Base-by-base conservation (phyloP, 2,113 vertebrate genomes). In the Corvus cornix region DNA sequence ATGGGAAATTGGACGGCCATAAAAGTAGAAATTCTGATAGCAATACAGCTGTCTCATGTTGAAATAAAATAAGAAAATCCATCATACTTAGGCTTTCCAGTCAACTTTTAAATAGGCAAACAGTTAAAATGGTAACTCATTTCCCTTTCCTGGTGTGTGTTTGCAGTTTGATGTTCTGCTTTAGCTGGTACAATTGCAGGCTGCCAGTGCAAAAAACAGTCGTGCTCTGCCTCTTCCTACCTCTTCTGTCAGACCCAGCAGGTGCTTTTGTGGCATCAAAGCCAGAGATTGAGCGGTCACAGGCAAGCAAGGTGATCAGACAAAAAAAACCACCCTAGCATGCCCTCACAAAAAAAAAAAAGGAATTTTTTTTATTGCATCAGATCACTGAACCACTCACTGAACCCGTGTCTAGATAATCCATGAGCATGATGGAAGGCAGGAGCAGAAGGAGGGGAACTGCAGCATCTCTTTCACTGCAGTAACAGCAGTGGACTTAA, bases 271-370 rank as follows among this genome's bases (percentile, higher is more conserved):
- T 35, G 31, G 7, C 70, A 68, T 43, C 48, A 62, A 53, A 88
- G 9, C 4, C 35, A 72, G 39, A 41, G 33, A 39, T 0, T 55
- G 33, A 84, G 43, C n/a, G n/a, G 60, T n/a, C 1, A 2, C 39
- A 59, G 33, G 17, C 41, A 51, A 78, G 48, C 52, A 67, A 78
- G 7, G 9, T 23, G 60, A 62, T 74, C 48, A 87, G 35, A 52
- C 8, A 31, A 73, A 69, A 88, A 51, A n/a, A 63, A 0, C 17
- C 16, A 0, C 10, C 0, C 5, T 19, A 77, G 13, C 30, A 20
- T 28, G 2, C 2, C 3, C 1, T 39, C 39, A 33, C 24, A 10
- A 23, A 48, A 41, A 70, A 28, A 28, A 31, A 64, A 58, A 13
- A 41, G 4, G 7, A 60, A 1, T 58, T 23, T 59, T 73, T 91